Evolutionary conservation across 2,797 vertebrate genomes (phyloP), one percentile per base, ranked within the genome.

Genomic region (Carcharodon carcharias): DNA sequence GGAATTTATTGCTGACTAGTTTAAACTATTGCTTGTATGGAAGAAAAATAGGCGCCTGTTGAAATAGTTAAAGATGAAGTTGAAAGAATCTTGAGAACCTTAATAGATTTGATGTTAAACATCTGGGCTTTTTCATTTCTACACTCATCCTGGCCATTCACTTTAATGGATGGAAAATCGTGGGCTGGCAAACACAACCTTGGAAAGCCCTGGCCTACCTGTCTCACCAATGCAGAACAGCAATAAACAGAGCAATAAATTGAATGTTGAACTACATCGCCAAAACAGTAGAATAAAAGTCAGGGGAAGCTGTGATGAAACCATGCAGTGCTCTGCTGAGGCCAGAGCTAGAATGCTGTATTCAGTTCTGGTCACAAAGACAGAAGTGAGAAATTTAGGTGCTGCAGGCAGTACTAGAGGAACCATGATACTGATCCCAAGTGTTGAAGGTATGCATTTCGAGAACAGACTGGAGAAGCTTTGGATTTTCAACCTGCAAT

Each of bases 11-110:
- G 91, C 91, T 26, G n/a, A 45, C 21, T 67, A 65, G 4, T 23
- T 67, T 45, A 26, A 93, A 93, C 61, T 45, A 26, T n/a, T 63
- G 61, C 91, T 28, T 7, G 63, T 45, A 93, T 31, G 18, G 40
- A 67, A n/a, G 3, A 67, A 93, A 65, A 93, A 23, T 45, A 93
- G 21, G 91, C 63, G n/a, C 91, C 91, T 93, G 91, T 28, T 45
- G 91, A 93, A 93, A 93, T 93, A 67, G n/a, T 93, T 93, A 65
- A 67, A 63, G 91, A 65, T 45, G 40, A 93, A 93, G 91, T 45
- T 93, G 91, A 93, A 93, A 93, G 91, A 45, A n/a, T 67, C n/a
- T 92, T 18, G n/a, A n/a, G 54, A 92, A 92, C 40, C 58, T 92
- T 92, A 92, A 92, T 92, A 92, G n/a, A 65, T 2, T 93, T 63